phyloP scores from a whole-genome alignment of 2,797 vertebrate genomes.

The Pygocentrus nattereri region DNA sequence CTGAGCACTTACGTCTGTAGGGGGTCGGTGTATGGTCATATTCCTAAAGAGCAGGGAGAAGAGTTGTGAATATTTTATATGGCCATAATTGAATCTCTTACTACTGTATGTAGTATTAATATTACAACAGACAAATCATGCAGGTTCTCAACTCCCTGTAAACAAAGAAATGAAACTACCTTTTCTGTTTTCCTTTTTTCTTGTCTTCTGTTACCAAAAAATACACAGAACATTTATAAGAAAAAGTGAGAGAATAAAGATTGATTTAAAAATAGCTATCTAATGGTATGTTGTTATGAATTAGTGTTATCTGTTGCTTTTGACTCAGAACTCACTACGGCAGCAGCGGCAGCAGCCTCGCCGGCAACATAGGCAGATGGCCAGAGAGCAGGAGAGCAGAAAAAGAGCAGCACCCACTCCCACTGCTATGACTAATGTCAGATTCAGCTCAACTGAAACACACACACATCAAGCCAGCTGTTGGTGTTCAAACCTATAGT shows the following conservation, averaged over 20 bases:
- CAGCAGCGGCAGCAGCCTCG: constrained; percentile 72
- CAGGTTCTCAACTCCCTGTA: background rate
- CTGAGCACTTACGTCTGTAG: constrained; percentile 46
- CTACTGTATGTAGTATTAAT: background rate
- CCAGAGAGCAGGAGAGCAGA: constrained; percentile 73
- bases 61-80: background rate
- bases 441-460: constrained; percentile 71
- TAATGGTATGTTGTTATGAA: background rate
- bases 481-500: background rate
- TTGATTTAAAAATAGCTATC: background rate
- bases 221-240: background rate
- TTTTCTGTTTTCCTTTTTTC: constrained; percentile 61
- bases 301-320: background rate
- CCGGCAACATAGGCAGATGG: constrained; percentile 72
- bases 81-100: background rate
- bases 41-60: constrained; percentile 16
- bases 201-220: constrained; percentile 65
- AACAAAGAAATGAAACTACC: constrained; percentile 52
- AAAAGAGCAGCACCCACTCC: constrained; percentile 65
- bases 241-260: background rate
- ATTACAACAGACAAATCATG: background rate
- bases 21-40: constrained; percentile 27
- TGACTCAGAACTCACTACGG: constrained; percentile 41
- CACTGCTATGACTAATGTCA: constrained; percentile 71
- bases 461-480: background rate